Base-by-base conservation (phyloP, 2,113 vertebrate genomes). In the Edolisoma coerulescens region DNA sequence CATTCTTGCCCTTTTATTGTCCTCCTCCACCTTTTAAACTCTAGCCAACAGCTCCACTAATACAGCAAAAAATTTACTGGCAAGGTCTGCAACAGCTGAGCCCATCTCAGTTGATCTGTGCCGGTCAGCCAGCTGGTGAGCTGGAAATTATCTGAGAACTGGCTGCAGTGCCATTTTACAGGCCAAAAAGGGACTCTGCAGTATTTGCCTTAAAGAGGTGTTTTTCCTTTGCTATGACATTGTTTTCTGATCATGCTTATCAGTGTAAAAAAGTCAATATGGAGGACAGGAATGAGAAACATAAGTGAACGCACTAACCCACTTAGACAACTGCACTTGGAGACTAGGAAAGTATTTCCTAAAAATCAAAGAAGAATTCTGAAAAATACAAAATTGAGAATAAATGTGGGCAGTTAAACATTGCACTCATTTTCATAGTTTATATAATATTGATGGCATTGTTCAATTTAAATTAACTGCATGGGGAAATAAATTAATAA, bases 111-210 rank as follows among this genome's bases (percentile, higher is more conserved):
- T 76, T 87, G 23, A 42, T 87, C 75, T 83, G 53, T 91, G 91
- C 93, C 95, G 90, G 59, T 93, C 67, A 88, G 82, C 74, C 95
- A 96, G 92, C 90, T 97, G 93, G 91, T 87, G 86, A 96, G n/a
- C 59, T 93, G 50, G 79, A 75, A 90, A 70, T 80, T 39, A 86
- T 67, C 47, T 80, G 57, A 90, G 59, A 80, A 88, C 63, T 95
- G 82, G 70, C 67, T 87, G 42, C 44, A 92, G 17, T 74, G 64
- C 14, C 68, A 37, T 87, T 91, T 85, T 75, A 64, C 32, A 75
- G 83, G 47, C 64, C 59, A 83, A 74, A 90, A 83, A 37, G 49
- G 74, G 45, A 63, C 21, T 67, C 37, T 79, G 57, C 35, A 69
- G 30, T 28, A 65, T 93, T 85, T 85, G 61, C 17, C 71, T 85